Percentiles rank a stretch among this genome's conserved stretches.
These are phyloP conservation scores for Spatulosminthurus flaviceps DNA, from an alignment of 2,888 invertebrate species.

Conservation along the genomic window DNA sequence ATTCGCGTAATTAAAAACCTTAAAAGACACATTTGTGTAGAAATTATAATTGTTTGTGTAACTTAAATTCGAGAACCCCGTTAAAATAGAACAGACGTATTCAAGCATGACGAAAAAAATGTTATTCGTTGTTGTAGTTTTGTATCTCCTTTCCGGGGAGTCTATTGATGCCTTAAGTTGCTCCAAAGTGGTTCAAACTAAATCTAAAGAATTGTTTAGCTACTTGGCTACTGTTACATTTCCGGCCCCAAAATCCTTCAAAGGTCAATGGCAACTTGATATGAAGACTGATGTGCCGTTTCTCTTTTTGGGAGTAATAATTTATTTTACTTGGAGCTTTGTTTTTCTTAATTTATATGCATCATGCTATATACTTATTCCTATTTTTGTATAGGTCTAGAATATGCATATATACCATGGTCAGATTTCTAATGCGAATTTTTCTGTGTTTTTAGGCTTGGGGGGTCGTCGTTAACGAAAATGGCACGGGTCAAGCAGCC, in stretches of 20 bases:
- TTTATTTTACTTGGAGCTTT: no score
- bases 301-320: neutral
- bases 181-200: neutral
- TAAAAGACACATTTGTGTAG: no score
- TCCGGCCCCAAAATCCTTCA: neutral
- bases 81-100: no score
- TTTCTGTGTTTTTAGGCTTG: neutral
- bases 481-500: neutral
- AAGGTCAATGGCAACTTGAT: neutral
- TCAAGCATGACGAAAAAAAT: neutral
- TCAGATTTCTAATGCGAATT: neutral
- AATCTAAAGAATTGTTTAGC: neutral
- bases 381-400: no score
- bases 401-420: no score
- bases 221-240: neutral
- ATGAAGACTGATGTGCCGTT: neutral
- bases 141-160: neutral
- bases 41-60: no score
- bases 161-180: neutral
- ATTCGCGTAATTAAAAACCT: no score
- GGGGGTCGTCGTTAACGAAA: neutral
- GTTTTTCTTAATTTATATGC: no score
- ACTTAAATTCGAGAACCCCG: no score
- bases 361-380: no score
- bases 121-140: neutral